Evolutionary conservation across 1,140 invertebrate genomes (phyloP).

Genomic region (Ditylenchus dipsaci): DNA sequence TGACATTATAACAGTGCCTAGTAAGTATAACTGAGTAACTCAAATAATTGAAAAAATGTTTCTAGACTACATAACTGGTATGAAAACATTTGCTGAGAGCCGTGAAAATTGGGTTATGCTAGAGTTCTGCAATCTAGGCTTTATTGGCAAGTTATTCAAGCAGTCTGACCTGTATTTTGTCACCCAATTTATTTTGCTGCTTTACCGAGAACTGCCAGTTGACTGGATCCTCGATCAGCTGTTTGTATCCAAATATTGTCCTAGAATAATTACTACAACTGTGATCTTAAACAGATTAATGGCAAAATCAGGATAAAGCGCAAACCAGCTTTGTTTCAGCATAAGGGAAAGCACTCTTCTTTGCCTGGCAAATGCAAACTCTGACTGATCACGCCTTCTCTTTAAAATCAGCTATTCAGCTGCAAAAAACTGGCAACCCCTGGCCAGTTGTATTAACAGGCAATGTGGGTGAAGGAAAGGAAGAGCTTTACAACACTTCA

Average conservation of each 20-base stretch:
- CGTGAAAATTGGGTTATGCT: slow-evolving; percentile 11
- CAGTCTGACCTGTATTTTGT: slow-evolving; percentile 7
- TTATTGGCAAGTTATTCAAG: slow-evolving; percentile 23
- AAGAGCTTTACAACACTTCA: slow-evolving; percentile 2
- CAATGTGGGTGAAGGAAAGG: neutral
- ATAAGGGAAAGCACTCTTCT: slow-evolving; percentile 16
- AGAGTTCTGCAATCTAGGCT: slow-evolving; percentile 19
- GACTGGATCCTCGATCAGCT: slow-evolving; percentile 19
- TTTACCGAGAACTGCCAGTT: slow-evolving; percentile 13
- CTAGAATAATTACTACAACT: neutral
- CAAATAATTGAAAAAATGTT: neutral
- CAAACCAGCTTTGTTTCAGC: slow-evolving; percentile 17
- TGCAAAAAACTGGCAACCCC: slow-evolving; percentile 9
- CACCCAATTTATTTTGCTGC: slow-evolving; percentile 16
- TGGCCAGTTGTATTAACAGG: neutral
- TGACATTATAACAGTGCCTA: slow-evolving; percentile 18
- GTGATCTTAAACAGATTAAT: neutral
- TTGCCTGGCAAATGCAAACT: slow-evolving; percentile 16
- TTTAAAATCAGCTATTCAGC: neutral
- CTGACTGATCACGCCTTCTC: slow-evolving; percentile 12
- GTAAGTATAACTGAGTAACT: neutral
- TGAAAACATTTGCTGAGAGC: slow-evolving; percentile 15
- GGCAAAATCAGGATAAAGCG: slow-evolving; percentile 4
- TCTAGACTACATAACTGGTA: slow-evolving; percentile 15
- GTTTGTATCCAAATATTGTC: slow-evolving; percentile 6